These are phyloP conservation scores for Mareca strepera DNA, from an alignment of 2,797 vertebrate species.

Conservation along the genomic window DNA sequence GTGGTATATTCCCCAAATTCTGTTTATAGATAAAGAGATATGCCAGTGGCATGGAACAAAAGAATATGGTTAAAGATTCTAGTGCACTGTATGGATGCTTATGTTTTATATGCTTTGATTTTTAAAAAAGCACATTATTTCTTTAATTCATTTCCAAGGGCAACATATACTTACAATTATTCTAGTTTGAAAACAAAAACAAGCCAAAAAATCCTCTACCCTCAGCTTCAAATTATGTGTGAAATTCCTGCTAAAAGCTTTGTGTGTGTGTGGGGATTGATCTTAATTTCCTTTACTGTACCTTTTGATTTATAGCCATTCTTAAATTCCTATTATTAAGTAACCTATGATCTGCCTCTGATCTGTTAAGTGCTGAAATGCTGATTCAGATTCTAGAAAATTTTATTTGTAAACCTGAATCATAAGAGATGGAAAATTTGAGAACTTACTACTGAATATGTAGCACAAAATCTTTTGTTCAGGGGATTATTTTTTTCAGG, in stretches of 20 bases:
- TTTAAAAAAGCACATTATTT: background rate
- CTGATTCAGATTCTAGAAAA: background rate
- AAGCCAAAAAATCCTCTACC: background rate
- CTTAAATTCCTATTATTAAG: background rate
- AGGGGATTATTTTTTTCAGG: background rate
- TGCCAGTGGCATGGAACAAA: background rate
- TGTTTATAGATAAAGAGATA: background rate
- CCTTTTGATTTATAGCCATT: background rate
- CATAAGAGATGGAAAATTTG: background rate
- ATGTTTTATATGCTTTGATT: background rate
- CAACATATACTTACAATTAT: background rate
- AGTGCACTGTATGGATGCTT: background rate
- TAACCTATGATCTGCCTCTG: background rate
- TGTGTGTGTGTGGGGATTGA: background rate
- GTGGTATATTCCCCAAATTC: background rate
- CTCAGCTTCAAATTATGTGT: background rate
- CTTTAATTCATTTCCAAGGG: background rate
- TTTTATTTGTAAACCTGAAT: background rate
- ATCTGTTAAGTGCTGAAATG: background rate
- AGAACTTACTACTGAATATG: background rate
- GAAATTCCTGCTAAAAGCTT: background rate
- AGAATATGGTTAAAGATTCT: background rate
- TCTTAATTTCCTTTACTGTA: background rate
- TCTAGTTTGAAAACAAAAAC: background rate
- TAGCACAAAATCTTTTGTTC: background rate